A percentile compares a stretch with the other conserved stretches of the same genome.
Evolutionary conservation across 1,140 invertebrate genomes (phyloP).

Genomic region (Hypsibius dujardini): DNA sequence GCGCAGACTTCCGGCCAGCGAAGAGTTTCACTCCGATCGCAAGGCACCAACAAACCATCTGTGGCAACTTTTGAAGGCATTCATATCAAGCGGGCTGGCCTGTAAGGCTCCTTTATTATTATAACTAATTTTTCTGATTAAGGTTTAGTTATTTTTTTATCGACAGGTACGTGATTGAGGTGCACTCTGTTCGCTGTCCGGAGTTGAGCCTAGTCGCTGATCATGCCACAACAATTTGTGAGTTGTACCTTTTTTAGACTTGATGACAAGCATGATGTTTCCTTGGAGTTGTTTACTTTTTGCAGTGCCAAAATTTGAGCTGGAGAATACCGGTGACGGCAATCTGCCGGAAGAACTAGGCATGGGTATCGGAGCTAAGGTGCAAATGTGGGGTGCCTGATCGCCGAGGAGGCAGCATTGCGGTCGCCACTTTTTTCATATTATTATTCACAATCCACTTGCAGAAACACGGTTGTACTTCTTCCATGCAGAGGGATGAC

Average conservation of each 20-base stretch:
- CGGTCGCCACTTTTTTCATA: too few species aligned
- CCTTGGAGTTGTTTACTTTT: not conserved
- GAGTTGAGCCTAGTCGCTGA: constrained; percentile 6
- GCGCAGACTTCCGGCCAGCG: not conserved
- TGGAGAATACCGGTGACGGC: not conserved
- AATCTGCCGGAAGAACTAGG: constrained; percentile 4
- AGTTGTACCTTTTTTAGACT: not conserved
- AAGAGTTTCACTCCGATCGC: not conserved
- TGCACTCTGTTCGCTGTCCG: not conserved
- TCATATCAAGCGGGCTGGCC: constrained; percentile 1
- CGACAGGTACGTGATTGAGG: not conserved
- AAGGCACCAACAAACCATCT: not conserved
- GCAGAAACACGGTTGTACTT: too few species aligned
- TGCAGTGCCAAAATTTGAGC: not conserved
- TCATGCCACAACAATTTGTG: not conserved
- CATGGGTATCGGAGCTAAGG: not conserved
- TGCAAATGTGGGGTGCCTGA: not conserved
- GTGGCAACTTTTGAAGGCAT: not conserved
- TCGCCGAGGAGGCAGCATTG: too few species aligned
- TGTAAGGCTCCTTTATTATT: not conserved
- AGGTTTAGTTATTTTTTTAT: too few species aligned
- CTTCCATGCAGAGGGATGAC: too few species aligned
- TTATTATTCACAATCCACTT: too few species aligned
- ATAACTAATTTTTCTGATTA: too few species aligned
- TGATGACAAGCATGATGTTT: not conserved